These are phyloP conservation scores for Forficula auricularia DNA, from an alignment of 1,140 invertebrate genomes.

Conservation along the genomic window DNA sequence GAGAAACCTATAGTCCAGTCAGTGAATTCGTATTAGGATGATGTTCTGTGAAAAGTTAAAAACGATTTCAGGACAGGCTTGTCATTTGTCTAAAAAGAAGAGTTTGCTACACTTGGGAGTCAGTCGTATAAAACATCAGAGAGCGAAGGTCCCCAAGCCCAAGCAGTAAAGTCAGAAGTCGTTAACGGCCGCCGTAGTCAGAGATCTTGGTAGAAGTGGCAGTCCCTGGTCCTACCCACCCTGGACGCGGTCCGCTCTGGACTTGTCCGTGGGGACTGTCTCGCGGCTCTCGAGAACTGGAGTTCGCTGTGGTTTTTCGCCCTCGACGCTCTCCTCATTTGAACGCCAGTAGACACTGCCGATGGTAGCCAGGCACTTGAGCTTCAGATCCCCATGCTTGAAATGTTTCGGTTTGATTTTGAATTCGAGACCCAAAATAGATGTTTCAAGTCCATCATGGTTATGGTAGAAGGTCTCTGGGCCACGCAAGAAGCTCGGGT, in stretches of 20 bases:
- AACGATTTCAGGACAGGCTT: too few species aligned
- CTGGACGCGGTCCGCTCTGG: conserved; percentile 9
- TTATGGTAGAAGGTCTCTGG: conserved; percentile 28
- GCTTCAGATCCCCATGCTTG: conserved; percentile 59
- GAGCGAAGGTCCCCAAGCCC: too few species aligned
- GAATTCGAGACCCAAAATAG: conserved; percentile 48
- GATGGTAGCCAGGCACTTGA: conserved; percentile 75
- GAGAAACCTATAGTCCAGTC: too few species aligned
- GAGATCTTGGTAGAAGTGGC: too few species aligned
- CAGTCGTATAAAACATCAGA: too few species aligned
- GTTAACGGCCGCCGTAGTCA: too few species aligned
- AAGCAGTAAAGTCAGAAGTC: too few species aligned
- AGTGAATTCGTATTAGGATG: too few species aligned
- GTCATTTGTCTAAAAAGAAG: too few species aligned
- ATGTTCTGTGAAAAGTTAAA: too few species aligned
- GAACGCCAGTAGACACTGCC: conserved; percentile 63
- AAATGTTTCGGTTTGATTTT: conserved; percentile 57
- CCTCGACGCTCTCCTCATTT: conserved; percentile 66
- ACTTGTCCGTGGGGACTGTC: conserved; percentile 23
- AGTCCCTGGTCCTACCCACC: conserved; percentile 4
- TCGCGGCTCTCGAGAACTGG: conserved; percentile 44
- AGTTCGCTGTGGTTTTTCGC: conserved; percentile 40
- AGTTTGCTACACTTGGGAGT: too few species aligned
- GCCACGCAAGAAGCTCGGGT: conserved; percentile 32
- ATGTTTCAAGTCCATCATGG: conserved; percentile 47